Evolutionary conservation across 1,140 invertebrate genomes (phyloP).

Genomic region (Zaprionus camerounensis): DNA sequence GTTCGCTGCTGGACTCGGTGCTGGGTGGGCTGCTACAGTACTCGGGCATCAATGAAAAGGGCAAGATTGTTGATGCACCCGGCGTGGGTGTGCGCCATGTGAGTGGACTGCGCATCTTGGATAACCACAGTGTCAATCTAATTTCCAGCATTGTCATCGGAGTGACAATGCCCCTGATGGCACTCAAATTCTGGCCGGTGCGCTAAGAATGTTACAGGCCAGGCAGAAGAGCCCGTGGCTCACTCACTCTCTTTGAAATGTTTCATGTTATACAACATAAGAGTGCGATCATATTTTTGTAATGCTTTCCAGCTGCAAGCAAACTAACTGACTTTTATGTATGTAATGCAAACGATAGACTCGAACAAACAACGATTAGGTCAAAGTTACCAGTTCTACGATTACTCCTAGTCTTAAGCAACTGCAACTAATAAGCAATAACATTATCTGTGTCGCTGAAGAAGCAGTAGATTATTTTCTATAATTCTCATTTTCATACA

Average conservation of each 20-base stretch:
- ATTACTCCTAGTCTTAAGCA: constrained; percentile 1
- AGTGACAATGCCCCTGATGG: constrained; percentile 89
- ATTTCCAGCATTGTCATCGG: constrained; percentile 91
- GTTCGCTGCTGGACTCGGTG: constrained; percentile 93
- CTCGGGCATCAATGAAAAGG: constrained; percentile 90
- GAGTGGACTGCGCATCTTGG: constrained; percentile 90
- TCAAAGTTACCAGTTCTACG: neutral
- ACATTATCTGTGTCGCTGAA: too few relatives aligned
- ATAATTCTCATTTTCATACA: neutral
- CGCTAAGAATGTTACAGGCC: constrained; percentile 35
- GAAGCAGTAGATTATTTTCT: too few relatives aligned
- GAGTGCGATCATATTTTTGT: constrained; percentile 46
- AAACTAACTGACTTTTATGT: constrained; percentile 38
- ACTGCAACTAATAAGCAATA: neutral
- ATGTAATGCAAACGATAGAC: constrained; percentile 44
- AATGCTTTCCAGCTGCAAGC: constrained; percentile 51
- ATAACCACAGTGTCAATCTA: constrained; percentile 96
- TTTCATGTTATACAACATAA: constrained; percentile 13
- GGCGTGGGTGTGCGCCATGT: constrained; percentile 91
- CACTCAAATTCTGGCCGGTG: constrained; percentile 88
- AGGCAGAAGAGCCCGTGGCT: too few relatives aligned
- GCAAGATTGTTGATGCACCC: constrained; percentile 90
- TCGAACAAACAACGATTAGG: constrained; percentile 36
- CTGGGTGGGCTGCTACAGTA: constrained; percentile 94
- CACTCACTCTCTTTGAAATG: neutral